Evolutionary conservation across 2,888 invertebrate species (phyloP), one percentile per base, ranked within the genome.

Genomic region (Nymphalis c-album): DNA sequence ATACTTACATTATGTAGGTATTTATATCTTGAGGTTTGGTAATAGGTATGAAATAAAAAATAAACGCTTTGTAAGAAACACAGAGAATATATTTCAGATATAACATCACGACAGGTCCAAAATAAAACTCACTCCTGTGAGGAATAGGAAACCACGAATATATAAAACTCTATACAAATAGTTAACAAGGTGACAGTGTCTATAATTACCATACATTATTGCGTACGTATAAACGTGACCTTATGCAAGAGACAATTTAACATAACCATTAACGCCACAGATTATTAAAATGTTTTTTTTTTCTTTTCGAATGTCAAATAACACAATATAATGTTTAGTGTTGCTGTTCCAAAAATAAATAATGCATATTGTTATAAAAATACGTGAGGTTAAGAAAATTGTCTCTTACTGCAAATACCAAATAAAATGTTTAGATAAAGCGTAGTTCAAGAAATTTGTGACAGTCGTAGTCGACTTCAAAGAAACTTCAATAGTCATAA

Each of bases 51-150:
- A 70, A 86, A 84, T 83, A 75, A 86, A 88, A 87, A 80, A 75
- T 75, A 71, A 70, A 16, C 51, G 69, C 40, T 18, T 40, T 26
- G 40, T 86, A 86, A 85, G 91, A 91, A 92, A 91, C 91, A 91
- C 91, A 90, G 90, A 91, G 85, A 89, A 88, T 91, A 90, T 91
- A 91, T 91, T 89, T 85, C 87, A 90, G 89, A 88, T 88, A 88
- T 87, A 90, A 90, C 90, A 89, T 87, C 87, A 90, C 85, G 90
- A 90, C 84, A 91, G 91, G 90, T 89, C 85, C 84, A 88, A 91
- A 91, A 88, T 84, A 90, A 90, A 86, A 83, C 85, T 88, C 88
- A 87, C 88, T 68, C 80, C 67, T 68, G 87, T 86, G 91, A 90
- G 87, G 81, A 85, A 82, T 88, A 85, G 83, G 87, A 89, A 88